Base-by-base conservation (phyloP, 2,888 invertebrate species). In the Drosophila meridionalis region DNA sequence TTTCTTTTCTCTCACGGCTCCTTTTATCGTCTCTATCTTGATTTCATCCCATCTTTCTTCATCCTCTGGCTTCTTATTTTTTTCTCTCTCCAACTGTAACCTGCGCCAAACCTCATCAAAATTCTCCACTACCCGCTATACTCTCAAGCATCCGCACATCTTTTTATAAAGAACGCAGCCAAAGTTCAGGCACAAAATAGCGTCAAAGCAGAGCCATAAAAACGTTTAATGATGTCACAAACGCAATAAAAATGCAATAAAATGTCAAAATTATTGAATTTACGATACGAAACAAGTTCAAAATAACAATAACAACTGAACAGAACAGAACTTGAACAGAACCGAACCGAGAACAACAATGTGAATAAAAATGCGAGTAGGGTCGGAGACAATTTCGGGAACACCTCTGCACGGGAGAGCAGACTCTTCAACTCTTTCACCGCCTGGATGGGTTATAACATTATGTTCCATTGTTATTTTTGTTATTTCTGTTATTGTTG, bases 251-350 rank as follows among this genome's bases (percentile, higher is more conserved):
- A 87, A 90, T 82, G 87, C 90, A 88, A 90, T 87, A 87, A 87
- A 87, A 87, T 88, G 87, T 87, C 90, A 89, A 87, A 87, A 88
- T 90, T 87, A 87, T 87, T 87, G 90, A 87, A 87, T 90, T 89
- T 87, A 90, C 87, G 87, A 87, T 85, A 87, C 90, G 90, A 88
- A 88, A 87, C 87, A 89, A 87, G 87, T 87, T 87, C 88, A 87
- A 76, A 83, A 79, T 74, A 85, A 82, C 73, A 85, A 77, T 72
- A 68, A 74, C 71, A 82, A 70, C 71, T 70, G 64, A 69, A 52
- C 42, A 30, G 55, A 52, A 50, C 67, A 43, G 62, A 69, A 66
- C 58, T 55, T 55, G 61, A 70, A 48, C 47, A 28, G 43, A 53
- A 56, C 68, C 42, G 61, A 66, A 66, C 56, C 63, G 45, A 63